phyloP scores from a whole-genome alignment of 2,888 invertebrate species.

The Caenorhabditis virilis region DNA sequence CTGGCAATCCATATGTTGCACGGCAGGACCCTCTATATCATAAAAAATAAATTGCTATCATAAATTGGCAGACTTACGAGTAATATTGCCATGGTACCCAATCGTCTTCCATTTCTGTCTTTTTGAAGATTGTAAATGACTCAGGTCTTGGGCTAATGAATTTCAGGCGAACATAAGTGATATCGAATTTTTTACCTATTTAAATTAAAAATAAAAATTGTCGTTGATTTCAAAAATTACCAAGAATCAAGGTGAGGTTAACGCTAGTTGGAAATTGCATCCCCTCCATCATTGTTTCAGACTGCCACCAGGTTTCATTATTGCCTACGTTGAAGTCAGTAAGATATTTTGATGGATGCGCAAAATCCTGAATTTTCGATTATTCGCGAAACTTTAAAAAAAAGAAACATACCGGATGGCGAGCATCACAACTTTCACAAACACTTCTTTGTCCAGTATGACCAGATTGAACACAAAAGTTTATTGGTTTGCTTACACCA shows the following conservation, averaged over 20 bases:
- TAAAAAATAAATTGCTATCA: not conserved
- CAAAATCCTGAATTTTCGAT: slow-evolving; percentile 30
- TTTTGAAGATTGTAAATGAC: slow-evolving; percentile 92
- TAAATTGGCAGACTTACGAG: slow-evolving; percentile 71
- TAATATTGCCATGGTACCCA: slow-evolving; percentile 74
- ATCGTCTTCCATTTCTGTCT: slow-evolving; percentile 75
- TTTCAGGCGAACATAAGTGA: slow-evolving; percentile 90
- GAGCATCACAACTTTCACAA: slow-evolving; percentile 64
- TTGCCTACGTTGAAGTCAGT: slow-evolving; percentile 90
- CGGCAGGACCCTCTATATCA: slow-evolving; percentile 79
- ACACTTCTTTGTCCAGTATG: slow-evolving; percentile 71
- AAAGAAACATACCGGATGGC: slow-evolving; percentile 49
- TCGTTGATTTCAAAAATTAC: slow-evolving; percentile 72
- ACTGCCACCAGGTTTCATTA: slow-evolving; percentile 95
- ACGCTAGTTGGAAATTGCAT: slow-evolving; percentile 89
- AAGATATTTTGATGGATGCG: slow-evolving; percentile 72
- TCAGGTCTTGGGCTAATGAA: slow-evolving; percentile 95
- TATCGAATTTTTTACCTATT: slow-evolving; percentile 92
- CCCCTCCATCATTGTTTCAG: slow-evolving; percentile 93
- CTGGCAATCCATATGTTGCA: slow-evolving; percentile 85
- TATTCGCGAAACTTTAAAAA: no score
- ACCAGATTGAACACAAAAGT: slow-evolving; percentile 89
- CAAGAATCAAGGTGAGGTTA: slow-evolving; percentile 85
- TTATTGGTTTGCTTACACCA: slow-evolving; percentile 78
- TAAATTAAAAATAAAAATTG: slow-evolving; percentile 48